phyloP scores from a whole-genome alignment of 2,113 vertebrate genomes.

The Rhinogobius similis region DNA sequence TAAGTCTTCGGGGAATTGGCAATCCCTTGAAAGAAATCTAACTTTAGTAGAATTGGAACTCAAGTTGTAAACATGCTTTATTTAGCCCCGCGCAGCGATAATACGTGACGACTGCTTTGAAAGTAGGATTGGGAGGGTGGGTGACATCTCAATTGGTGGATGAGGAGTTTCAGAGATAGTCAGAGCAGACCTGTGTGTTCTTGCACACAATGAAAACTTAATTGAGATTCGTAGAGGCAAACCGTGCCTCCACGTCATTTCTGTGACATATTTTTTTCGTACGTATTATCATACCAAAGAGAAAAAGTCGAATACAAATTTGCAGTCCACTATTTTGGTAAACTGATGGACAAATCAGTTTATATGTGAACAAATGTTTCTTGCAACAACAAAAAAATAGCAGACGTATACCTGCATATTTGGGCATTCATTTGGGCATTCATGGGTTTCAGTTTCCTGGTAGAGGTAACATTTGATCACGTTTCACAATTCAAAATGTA shows the following conservation, averaged over 20 bases:
- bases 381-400: no score
- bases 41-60: background rate
- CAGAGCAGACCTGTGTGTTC: background rate
- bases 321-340: background rate
- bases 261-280: no score
- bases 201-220: no score
- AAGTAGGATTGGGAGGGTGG: background rate
- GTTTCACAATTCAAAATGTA: no score
- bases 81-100: background rate
- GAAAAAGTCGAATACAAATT: background rate
- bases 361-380: no score
- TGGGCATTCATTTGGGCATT: no score
- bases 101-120: background rate
- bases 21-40: constrained; percentile 10
- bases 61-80: background rate
- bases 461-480: no score
- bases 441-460: no score
- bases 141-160: background rate
- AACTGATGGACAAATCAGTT: background rate
- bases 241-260: background rate
- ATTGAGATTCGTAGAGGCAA: background rate
- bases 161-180: background rate
- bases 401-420: no score
- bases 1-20: background rate
- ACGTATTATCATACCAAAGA: no score